Base-by-base conservation (phyloP, 2,888 invertebrate species). In the Ecliptopera silaceata region DNA sequence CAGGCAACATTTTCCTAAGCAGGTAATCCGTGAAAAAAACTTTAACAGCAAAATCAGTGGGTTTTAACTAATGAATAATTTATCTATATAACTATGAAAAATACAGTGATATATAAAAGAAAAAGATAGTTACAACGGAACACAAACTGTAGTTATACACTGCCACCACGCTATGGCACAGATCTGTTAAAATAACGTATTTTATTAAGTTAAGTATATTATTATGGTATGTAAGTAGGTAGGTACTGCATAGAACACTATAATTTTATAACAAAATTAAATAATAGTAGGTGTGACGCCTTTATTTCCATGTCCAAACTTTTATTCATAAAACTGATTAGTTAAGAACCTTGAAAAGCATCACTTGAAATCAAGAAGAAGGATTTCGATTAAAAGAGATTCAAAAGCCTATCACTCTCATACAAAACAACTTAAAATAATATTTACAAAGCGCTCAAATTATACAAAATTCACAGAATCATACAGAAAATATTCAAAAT, bases 161-260 rank as follows among this genome's bases (percentile, higher is more conserved):
- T 86, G 88, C 89, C 88, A 88, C 78, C 82, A 81, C 77, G 67
- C 73, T 90, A 91, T 91, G 91, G 90, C 91, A 91, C 91, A 89
- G 88, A 89, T 90, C 89, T 81, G 75, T 73, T 71, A 72, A 74
- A 74, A 71, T 75, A 75, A 54, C 41, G 41, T 59, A 52, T 39
- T 41, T 47, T 75, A 38, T 22, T 54, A 53, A 60, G 52, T 34
- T 52, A 29, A 18, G 15, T 66, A 65, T 71, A 75, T 66, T 29
- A 36, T n/a, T 15, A 36, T 36, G 36, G 15, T 15, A 36, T 77
- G 45, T 58, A 82, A 74, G 77, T 80, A 74, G 76, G 70, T 71
- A 75, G 70, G 68, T 71, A 72, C 59, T 69, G 69, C 72, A 72
- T 72, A 58, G 56, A 69, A 69, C 58, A 67, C 62, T 65, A 66